These are phyloP conservation scores for Herpetotheres cachinnans DNA, from an alignment of 2,113 vertebrate species.

Conservation along the genomic window DNA sequence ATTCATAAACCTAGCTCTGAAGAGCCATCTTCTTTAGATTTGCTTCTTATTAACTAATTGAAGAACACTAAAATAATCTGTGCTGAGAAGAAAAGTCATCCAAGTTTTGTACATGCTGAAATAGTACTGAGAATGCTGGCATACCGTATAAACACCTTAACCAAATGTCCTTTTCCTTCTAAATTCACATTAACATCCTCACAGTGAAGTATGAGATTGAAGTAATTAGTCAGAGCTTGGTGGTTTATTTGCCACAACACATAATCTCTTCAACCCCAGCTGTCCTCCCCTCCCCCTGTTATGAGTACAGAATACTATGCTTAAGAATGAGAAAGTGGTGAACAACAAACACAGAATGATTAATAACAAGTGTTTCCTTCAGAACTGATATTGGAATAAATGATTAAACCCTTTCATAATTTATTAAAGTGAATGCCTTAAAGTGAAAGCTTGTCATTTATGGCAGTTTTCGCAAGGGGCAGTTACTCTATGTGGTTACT, in stretches of 20 bases:
- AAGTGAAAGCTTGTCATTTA: conserved; percentile 35
- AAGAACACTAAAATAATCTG: neutral
- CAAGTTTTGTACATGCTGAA: neutral
- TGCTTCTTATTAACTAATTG: neutral
- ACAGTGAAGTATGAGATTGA: neutral
- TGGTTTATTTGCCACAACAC: neutral
- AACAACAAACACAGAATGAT: conserved; percentile 23
- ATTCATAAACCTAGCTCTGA: neutral
- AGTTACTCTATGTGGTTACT: conserved; percentile 35
- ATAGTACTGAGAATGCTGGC: neutral
- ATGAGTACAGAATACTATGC: neutral
- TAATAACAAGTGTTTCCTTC: conserved; percentile 35
- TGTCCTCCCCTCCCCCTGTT: neutral
- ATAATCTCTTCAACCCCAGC: neutral
- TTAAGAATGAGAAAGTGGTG: conserved; percentile 18
- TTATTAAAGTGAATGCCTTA: conserved; percentile 42
- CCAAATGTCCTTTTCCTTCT: neutral
- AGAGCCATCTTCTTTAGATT: neutral
- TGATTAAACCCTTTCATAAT: conserved; percentile 34
- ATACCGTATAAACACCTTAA: neutral
- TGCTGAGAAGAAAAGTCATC: neutral
- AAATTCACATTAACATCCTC: conserved; percentile 18
- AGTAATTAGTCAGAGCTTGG: conserved; percentile 10
- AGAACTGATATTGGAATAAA: conserved; percentile 47
- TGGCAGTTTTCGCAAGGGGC: conserved; percentile 6